A percentile compares a stretch with the other conserved stretches of the same genome.
Conservation (phyloP, 2,888 invertebrate species). For the Seira musarum region DNA sequence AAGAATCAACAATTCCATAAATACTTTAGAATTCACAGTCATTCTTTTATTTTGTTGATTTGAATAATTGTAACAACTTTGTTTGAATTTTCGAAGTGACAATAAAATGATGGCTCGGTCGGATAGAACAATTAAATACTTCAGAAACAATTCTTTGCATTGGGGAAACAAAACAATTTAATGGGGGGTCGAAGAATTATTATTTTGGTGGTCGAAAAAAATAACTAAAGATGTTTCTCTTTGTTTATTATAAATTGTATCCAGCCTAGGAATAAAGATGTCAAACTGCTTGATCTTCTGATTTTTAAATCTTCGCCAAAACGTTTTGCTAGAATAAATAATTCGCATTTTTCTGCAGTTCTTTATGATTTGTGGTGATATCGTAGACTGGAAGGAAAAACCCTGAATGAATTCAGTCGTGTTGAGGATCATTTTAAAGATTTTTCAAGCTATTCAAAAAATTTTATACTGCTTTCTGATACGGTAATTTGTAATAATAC, state of each 20-base stretch:
- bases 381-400: conserved; percentile 45
- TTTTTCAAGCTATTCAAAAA: too few relatives aligned
- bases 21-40: neutral
- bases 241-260: neutral
- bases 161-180: too few relatives aligned
- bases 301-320: neutral
- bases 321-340: conserved; percentile 29
- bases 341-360: too few relatives aligned
- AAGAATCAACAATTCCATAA: too few relatives aligned
- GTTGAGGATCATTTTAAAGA: too few relatives aligned
- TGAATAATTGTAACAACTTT: neutral
- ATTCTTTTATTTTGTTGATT: neutral
- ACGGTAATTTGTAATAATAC: conserved; percentile 13
- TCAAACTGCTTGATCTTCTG: neutral
- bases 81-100: neutral
- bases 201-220: too few relatives aligned
- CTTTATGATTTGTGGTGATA: too few relatives aligned
- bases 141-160: too few relatives aligned
- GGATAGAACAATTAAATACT: too few relatives aligned
- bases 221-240: too few relatives aligned
- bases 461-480: neutral
- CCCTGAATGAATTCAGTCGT: conserved; percentile 58
- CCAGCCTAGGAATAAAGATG: neutral
- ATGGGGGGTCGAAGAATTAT: too few relatives aligned
- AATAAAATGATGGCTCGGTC: conserved; percentile 41